Percentiles rank a stretch among this genome's conserved stretches.
Conservation (phyloP, 2,888 invertebrate species). For the Brachyopa scutellaris region DNA sequence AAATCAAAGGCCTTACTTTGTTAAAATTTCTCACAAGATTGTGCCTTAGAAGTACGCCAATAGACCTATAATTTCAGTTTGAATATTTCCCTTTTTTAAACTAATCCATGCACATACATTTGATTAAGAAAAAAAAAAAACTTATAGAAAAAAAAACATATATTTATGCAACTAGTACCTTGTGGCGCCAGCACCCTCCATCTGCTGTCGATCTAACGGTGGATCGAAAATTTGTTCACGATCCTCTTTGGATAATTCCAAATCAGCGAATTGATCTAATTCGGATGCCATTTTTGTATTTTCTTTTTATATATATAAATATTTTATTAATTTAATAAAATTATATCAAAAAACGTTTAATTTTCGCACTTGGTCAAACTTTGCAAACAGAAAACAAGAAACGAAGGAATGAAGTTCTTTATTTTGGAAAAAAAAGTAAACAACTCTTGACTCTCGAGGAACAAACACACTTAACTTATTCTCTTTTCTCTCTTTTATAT, state of each 20-base stretch:
- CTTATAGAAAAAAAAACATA: conserved; percentile 3
- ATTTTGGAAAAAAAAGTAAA: conserved; percentile 12
- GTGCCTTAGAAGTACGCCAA: neutral
- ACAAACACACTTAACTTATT: conserved; percentile 50
- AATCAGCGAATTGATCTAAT: conserved; percentile 86
- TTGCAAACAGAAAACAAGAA: conserved; percentile 26
- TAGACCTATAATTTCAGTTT: neutral
- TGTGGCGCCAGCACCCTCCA: conserved; percentile 82
- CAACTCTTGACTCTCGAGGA: conserved; percentile 53
- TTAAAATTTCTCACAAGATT: no score
- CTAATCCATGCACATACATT: conserved; percentile 30
- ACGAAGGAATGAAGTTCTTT: conserved; percentile 16
- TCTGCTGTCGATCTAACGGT: conserved; percentile 81
- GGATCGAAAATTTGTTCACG: conserved; percentile 89
- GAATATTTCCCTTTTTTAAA: neutral
- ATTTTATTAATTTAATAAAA: conserved; percentile 34
- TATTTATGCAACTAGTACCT: conserved; percentile 77
- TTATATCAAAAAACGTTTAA: conserved; percentile 41
- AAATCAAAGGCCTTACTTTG: no score
- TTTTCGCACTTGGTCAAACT: conserved; percentile 47
- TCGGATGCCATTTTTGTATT: conserved; percentile 80
- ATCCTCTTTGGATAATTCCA: conserved; percentile 87
- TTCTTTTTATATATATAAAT: neutral
- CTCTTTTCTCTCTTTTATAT: conserved; percentile 11
- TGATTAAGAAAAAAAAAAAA: conserved; percentile 11